phyloP scores from a whole-genome alignment of 2,113 vertebrate species.

The Oplegnathus fasciatus region DNA sequence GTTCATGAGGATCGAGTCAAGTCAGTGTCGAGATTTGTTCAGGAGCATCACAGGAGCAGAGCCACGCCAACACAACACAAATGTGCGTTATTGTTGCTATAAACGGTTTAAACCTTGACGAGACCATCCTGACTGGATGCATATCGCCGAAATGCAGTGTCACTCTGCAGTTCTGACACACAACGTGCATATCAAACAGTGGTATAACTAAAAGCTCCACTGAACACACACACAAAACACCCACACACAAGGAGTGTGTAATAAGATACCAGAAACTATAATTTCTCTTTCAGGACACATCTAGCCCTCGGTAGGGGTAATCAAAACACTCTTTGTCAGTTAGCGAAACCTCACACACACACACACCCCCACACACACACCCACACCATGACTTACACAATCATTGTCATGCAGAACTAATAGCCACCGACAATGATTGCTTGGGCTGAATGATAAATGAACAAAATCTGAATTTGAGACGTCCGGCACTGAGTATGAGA shows the following conservation, averaged over 20 bases:
- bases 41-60: background rate
- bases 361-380: background rate
- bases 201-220: background rate
- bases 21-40: constrained; percentile 6
- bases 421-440: constrained; percentile 5
- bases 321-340: constrained; percentile 40
- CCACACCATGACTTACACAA: background rate
- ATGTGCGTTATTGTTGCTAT: constrained; percentile 15
- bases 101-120: background rate
- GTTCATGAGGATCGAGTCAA: background rate
- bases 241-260: constrained; percentile 27
- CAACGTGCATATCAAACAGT: background rate
- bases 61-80: background rate
- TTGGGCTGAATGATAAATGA: constrained; percentile 32
- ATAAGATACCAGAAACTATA: constrained; percentile 28
- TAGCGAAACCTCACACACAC: constrained; percentile 8
- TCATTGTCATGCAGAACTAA: constrained; percentile 16
- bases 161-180: background rate
- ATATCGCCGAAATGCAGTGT: background rate
- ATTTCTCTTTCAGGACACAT: constrained; percentile 51
- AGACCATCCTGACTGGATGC: constrained; percentile 6
- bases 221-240: background rate
- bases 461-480: constrained; percentile 35
- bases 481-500: background rate
- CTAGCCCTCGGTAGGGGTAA: constrained; percentile 13